These are phyloP conservation scores for Epinotia nisella DNA, from an alignment of 2,888 invertebrate species.

Conservation along the genomic window DNA sequence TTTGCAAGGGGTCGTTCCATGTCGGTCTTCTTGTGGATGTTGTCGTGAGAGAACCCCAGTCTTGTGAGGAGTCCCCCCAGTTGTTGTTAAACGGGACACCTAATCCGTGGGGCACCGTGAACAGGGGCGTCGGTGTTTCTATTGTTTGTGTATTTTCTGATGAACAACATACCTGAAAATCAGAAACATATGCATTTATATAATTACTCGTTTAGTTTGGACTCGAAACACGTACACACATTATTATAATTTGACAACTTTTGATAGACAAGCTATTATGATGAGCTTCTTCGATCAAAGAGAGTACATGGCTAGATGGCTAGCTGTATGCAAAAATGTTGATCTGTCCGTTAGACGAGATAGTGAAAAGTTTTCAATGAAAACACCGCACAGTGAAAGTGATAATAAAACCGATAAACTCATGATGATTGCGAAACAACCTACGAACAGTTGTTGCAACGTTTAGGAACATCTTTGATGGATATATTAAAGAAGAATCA, in stretches of 20 bases:
- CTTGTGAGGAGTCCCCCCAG: constrained; percentile 6
- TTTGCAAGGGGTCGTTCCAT: neutral
- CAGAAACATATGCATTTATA: neutral
- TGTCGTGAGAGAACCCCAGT: neutral
- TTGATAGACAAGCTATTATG: too few relatives aligned
- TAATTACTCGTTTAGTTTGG: neutral
- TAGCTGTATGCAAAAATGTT: too few relatives aligned
- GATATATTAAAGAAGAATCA: too few relatives aligned
- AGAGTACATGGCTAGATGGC: too few relatives aligned
- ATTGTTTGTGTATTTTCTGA: constrained; percentile 18
- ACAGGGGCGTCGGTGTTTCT: constrained; percentile 19
- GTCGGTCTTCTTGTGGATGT: constrained; percentile 14
- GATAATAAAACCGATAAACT: too few relatives aligned
- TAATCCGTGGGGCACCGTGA: constrained; percentile 27
- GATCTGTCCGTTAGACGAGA: too few relatives aligned
- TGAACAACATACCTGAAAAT: constrained; percentile 21
- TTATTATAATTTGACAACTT: neutral
- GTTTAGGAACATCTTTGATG: too few relatives aligned
- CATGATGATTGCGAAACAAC: too few relatives aligned
- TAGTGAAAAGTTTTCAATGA: too few relatives aligned
- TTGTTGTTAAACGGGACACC: constrained; percentile 12
- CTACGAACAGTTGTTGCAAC: too few relatives aligned
- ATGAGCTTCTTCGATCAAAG: too few relatives aligned
- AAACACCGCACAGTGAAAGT: too few relatives aligned
- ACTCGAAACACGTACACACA: neutral